phyloP scores from a whole-genome alignment of 1,140 invertebrate genomes.

The Mamestra configurata region DNA sequence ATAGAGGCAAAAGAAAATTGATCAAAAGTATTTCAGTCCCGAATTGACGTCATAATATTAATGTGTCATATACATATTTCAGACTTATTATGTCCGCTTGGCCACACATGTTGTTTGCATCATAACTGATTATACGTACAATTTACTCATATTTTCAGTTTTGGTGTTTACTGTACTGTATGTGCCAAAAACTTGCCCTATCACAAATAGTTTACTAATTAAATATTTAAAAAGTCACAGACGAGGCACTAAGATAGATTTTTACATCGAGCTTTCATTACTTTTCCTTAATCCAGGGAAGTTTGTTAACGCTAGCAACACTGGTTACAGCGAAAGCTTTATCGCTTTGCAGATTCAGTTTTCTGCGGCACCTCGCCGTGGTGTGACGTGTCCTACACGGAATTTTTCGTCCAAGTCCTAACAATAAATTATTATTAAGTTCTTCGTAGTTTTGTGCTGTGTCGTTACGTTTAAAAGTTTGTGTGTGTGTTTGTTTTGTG shows the following conservation, averaged over 20 bases:
- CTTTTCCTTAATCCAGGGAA: constrained; percentile 9
- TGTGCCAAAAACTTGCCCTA: not conserved
- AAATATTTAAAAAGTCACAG: constrained; percentile 15
- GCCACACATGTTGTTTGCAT: not conserved
- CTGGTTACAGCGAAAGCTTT: constrained; percentile 54
- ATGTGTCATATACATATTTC: not conserved
- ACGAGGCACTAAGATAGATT: not conserved
- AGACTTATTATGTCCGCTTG: constrained; percentile 1
- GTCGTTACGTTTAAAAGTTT: constrained; percentile 3
- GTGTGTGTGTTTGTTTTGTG: constrained; percentile 10
- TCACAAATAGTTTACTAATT: not conserved
- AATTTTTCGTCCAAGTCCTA: constrained; percentile 18
- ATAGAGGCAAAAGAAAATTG: not conserved
- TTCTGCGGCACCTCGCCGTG: constrained; percentile 60
- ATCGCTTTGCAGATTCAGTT: constrained; percentile 63
- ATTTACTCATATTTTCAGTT: not conserved
- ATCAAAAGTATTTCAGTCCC: not conserved
- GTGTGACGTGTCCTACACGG: constrained; percentile 28
- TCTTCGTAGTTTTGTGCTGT: constrained; percentile 23
- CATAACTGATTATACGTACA: not conserved
- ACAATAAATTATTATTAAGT: constrained; percentile 43
- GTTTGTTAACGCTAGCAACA: constrained; percentile 22
- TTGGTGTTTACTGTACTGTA: not conserved
- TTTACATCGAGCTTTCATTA: not conserved
- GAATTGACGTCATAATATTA: constrained; percentile 3